Evolutionary conservation across 1,140 invertebrate genomes (phyloP), one percentile per base, ranked within the genome.

Genomic region (Saccostrea glomerata): DNA sequence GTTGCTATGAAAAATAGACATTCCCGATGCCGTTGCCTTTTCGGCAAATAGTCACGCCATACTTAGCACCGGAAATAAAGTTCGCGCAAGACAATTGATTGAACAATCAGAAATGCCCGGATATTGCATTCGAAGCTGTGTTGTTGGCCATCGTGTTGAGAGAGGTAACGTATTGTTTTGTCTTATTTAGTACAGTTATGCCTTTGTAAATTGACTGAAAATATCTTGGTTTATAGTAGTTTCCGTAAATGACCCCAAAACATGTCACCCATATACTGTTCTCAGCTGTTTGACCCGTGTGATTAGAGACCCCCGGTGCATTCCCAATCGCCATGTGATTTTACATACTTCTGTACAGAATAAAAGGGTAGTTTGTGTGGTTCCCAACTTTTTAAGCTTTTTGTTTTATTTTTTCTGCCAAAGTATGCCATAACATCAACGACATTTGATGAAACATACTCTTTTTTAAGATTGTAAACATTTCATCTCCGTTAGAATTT

Each of bases 111-210:
- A 77, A 30, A 77, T 77, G 70, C 70, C 70, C 70, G 70, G 70
- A 77, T 77, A 77, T 77, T 77, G 70, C 13, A 77, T 77, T 77
- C 70, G 70, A 77, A 30, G 30, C 23, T 77, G 70, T 77, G 70
- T 77, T 77, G 70, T 77, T 77, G 70, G 70, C 70, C 70, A 77
- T 77, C 70, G 70, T 77, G 70, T 77, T 25, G 6, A 30, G 30
- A 77, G 25, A 77, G 70, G 70, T 77, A 77, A 77, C 30, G 70
- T 36, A 30, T 25, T 30, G 11, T 77, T 77, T 15, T 25, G 25
- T 77, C 5, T 30, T 23, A 77, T 77, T 77, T 30, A 25, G 30
- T 11, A 77, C 15, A 36, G 25, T 36, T 77, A 77, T 77, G 23
- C 70, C 11, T 12, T 77, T 77, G 23, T 30, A 77, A 77, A 25